phyloP scores from a whole-genome alignment of 2,888 invertebrate species.

The Lochmaea capreae region DNA sequence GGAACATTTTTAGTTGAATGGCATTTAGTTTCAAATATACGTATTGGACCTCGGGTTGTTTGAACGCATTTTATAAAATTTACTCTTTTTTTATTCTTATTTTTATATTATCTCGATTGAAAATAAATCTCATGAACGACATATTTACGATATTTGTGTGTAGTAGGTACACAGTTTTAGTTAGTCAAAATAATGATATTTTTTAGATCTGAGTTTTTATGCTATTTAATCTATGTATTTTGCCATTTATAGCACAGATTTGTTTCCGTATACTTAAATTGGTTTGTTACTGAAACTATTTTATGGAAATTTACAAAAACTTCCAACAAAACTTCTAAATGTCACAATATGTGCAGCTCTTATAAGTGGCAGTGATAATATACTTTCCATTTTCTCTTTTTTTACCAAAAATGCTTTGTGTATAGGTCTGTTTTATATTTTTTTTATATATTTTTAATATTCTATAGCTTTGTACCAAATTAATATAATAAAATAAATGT shows the following conservation, averaged over 20 bases:
- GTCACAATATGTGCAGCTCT: background rate
- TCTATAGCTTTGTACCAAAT: slow-evolving; percentile 24
- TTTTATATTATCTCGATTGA: too few relatives aligned
- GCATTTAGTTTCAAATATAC: too few relatives aligned
- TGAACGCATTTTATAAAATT: background rate
- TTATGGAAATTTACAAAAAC: too few relatives aligned
- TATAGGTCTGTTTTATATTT: slow-evolving; percentile 9
- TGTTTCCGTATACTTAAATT: background rate
- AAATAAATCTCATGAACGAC: too few relatives aligned
- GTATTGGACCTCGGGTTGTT: background rate
- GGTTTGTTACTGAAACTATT: background rate
- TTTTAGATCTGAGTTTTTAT: background rate
- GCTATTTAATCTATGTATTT: background rate
- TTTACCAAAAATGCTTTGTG: slow-evolving; percentile 2
- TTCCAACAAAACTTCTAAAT: background rate
- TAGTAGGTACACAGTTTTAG: too few relatives aligned
- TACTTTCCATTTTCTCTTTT: slow-evolving; percentile 1
- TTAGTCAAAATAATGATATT: too few relatives aligned
- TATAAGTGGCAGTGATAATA: background rate
- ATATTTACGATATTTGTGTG: too few relatives aligned
- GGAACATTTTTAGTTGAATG: background rate
- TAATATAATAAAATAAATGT: slow-evolving; percentile 21
- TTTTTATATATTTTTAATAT: slow-evolving; percentile 8
- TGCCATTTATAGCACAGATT: background rate
- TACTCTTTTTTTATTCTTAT: background rate